Evolutionary conservation across 2,797 vertebrate genomes (phyloP).

Genomic region (Psittacula echo): DNA sequence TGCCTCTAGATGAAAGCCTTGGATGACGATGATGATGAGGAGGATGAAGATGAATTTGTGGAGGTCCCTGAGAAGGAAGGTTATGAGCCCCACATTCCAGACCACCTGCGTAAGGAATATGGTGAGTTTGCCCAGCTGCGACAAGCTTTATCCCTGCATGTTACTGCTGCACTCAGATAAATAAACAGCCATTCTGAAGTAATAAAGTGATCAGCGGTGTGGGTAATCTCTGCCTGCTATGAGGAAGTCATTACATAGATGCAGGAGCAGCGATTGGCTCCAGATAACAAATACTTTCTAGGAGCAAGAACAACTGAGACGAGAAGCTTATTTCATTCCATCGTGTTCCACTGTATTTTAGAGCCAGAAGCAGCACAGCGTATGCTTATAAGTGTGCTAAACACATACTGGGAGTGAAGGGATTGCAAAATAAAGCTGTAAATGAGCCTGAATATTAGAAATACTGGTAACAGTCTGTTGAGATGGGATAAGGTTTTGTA

Average conservation of each 20-base stretch:
- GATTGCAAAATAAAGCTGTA: not conserved
- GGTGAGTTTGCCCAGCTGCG: constrained; percentile 86
- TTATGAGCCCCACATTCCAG: constrained; percentile 89
- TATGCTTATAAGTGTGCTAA: not conserved
- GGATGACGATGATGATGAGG: constrained; percentile 69
- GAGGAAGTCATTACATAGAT: constrained; percentile 74
- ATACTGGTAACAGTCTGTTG: not conserved
- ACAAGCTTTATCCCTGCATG: constrained; percentile 62
- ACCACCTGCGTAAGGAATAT: constrained; percentile 87
- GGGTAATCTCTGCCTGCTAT: constrained; percentile 73
- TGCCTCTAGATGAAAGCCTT: constrained; percentile 75
- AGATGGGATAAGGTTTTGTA: not conserved
- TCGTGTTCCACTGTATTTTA: constrained; percentile 9
- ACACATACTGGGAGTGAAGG: not conserved
- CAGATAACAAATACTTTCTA: constrained; percentile 71
- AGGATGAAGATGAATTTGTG: constrained; percentile 88
- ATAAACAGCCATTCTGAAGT: constrained; percentile 78
- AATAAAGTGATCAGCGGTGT: constrained; percentile 74
- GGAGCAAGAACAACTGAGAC: constrained; percentile 28
- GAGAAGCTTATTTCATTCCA: constrained; percentile 56
- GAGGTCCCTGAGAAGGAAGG: constrained; percentile 96
- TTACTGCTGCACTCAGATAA: constrained; percentile 75
- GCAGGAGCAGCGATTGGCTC: constrained; percentile 38
- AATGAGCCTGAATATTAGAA: not conserved
- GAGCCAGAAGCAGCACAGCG: not conserved